Evolutionary conservation across 2,113 vertebrate genomes (phyloP).

Genomic region (Lampris incognitus): DNA sequence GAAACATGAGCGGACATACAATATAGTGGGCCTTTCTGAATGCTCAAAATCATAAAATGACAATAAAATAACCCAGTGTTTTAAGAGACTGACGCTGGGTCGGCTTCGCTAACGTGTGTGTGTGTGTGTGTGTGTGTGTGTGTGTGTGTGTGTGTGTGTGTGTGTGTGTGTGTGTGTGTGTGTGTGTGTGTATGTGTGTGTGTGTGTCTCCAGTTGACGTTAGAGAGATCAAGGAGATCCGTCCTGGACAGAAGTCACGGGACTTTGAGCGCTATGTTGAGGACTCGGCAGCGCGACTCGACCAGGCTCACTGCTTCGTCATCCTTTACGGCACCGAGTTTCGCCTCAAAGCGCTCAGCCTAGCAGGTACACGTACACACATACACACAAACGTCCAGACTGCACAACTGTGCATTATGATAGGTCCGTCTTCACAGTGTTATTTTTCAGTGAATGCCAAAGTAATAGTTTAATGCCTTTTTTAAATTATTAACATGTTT

Average conservation of each 20-base stretch:
- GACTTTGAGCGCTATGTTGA: constrained; percentile 98
- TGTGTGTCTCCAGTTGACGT: constrained; percentile 88
- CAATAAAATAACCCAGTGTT: too few relatives aligned
- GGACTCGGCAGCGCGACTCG: constrained; percentile 87
- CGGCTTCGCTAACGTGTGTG: not conserved
- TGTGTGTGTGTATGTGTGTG: constrained; percentile 23
- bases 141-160: constrained; percentile 9
- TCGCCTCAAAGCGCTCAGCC: constrained; percentile 94
- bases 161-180: too few relatives aligned
- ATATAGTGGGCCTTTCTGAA: not conserved
- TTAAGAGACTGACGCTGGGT: too few relatives aligned
- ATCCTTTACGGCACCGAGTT: constrained; percentile 96
- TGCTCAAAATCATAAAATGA: too few relatives aligned
- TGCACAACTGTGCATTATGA: not conserved
- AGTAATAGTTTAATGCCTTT: too few relatives aligned
- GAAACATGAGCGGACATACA: not conserved
- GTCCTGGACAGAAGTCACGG: constrained; percentile 90
- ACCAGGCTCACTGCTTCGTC: constrained; percentile 94
- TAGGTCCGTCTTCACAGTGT: too few relatives aligned
- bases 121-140: not conserved
- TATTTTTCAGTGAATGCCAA: too few relatives aligned
- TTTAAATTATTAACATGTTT: too few relatives aligned
- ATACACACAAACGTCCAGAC: not conserved
- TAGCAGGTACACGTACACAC: constrained; percentile 85
- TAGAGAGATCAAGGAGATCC: constrained; percentile 97